Percentiles rank a stretch among this genome's conserved stretches.
These are phyloP conservation scores for Hydroisotoma schaefferi DNA, from an alignment of 2,888 invertebrate species.

Conservation along the genomic window DNA sequence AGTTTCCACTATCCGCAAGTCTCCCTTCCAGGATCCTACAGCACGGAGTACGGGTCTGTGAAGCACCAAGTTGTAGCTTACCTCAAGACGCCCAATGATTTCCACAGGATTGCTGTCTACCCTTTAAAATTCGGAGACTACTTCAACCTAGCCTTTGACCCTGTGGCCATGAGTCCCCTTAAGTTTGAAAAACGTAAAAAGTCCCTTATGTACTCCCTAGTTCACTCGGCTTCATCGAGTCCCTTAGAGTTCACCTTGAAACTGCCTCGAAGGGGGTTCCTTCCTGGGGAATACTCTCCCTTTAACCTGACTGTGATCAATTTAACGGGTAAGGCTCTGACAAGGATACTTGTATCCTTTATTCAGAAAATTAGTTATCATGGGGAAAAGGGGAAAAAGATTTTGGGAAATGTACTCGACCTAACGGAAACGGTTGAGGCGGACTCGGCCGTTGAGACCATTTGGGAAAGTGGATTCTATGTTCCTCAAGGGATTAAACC, in stretches of 20 bases:
- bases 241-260: constrained; percentile 21
- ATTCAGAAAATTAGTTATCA: constrained; percentile 34
- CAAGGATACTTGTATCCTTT: constrained; percentile 22
- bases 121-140: constrained; percentile 27
- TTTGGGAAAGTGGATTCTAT: constrained; percentile 29
- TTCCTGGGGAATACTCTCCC: constrained; percentile 30
- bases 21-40: constrained; percentile 24
- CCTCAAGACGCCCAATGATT: constrained; percentile 23
- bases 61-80: constrained; percentile 29
- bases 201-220: constrained; percentile 25
- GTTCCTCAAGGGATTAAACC: constrained; percentile 27
- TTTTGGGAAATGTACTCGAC: constrained; percentile 22
- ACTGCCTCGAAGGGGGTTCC: constrained; percentile 23
- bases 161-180: constrained; percentile 21
- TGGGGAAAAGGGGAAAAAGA: constrained; percentile 27
- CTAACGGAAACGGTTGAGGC: constrained; percentile 29
- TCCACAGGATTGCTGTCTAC: constrained; percentile 20
- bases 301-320: constrained; percentile 27
- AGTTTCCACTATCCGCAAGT: constrained; percentile 25
- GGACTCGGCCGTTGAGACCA: constrained; percentile 30
- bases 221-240: constrained; percentile 16
- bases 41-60: constrained; percentile 25
- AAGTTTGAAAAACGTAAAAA: constrained; percentile 25
- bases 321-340: constrained; percentile 27
- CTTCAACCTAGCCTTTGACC: constrained; percentile 27